Percentiles rank a stretch among this genome's conserved stretches.
Conservation (phyloP, 2,113 vertebrate genomes). For the Acrocephalus kingi region DNA sequence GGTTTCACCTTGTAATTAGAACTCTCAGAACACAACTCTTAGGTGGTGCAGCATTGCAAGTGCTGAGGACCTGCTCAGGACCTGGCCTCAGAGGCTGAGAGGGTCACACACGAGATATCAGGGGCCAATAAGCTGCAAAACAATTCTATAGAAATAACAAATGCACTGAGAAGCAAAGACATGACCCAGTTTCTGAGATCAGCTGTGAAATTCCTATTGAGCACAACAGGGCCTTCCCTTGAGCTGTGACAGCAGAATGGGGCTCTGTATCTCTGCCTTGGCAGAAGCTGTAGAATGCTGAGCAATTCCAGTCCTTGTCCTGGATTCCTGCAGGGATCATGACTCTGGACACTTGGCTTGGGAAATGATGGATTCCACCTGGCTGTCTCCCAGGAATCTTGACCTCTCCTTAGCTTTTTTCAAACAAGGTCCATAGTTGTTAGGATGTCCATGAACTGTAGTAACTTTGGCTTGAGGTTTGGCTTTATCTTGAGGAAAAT, state of each 20-base stretch:
- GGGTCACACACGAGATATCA: not conserved
- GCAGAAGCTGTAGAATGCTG: not conserved
- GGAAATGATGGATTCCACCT: slow-evolving; percentile 6
- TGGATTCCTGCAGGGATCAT: not conserved
- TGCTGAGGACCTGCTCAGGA: not conserved
- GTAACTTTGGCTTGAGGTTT: slow-evolving; percentile 45
- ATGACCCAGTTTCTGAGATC: not conserved
- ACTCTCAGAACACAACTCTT: not conserved
- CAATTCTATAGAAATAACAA: not conserved
- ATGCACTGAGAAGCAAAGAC: not conserved
- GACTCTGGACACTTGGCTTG: not conserved
- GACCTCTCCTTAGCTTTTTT: not conserved
- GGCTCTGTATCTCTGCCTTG: slow-evolving; percentile 4
- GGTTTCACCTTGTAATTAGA: not conserved
- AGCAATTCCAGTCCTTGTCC: not conserved
- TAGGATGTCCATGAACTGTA: not conserved
- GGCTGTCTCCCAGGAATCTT: not conserved
- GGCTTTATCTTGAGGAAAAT: slow-evolving; percentile 46
- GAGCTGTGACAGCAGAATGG: not conserved
- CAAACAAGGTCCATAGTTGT: not conserved
- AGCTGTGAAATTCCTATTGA: slow-evolving; percentile 18
- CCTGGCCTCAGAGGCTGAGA: not conserved
- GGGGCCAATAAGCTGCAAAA: not conserved
- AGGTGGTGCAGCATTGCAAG: not conserved
- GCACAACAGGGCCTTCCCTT: not conserved